Evolutionary conservation across 2,113 vertebrate species (phyloP).

Genomic region (Phyllopteryx taeniolatus): DNA sequence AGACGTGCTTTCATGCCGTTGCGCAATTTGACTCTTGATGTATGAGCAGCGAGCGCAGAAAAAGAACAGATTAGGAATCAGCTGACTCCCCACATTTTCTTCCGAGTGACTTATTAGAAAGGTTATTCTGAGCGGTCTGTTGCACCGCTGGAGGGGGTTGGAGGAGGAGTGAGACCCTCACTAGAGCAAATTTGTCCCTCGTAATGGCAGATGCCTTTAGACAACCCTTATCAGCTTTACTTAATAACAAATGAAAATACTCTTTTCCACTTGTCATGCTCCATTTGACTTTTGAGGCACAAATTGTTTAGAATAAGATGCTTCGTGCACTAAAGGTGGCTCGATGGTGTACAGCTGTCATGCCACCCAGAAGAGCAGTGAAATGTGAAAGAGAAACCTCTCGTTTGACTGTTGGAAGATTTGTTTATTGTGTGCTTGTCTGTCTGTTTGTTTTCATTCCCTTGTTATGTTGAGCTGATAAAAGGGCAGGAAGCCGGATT

Average conservation of each 20-base stretch:
- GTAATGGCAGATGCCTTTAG: constrained; percentile 46
- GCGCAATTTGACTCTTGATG: constrained; percentile 63
- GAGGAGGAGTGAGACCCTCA: constrained; percentile 48
- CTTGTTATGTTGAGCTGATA: constrained; percentile 38
- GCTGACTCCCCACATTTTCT: constrained; percentile 72
- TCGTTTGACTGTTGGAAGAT: constrained; percentile 20
- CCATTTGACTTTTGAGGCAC: constrained; percentile 1
- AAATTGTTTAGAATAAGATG: constrained; percentile 14
- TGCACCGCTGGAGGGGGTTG: constrained; percentile 41
- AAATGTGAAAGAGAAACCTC: constrained; percentile 5
- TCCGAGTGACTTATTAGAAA: constrained; percentile 71
- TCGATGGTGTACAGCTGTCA: background rate
- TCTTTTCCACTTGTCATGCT: constrained; percentile 19
- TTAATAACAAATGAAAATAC: constrained; percentile 36
- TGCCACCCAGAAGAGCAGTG: constrained; percentile 13
- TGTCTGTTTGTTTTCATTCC: constrained; percentile 1
- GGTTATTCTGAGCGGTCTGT: constrained; percentile 57
- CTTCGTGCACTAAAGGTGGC: background rate
- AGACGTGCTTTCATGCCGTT: constrained; percentile 64
- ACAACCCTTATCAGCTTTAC: constrained; percentile 39
- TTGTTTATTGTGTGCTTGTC: constrained; percentile 15
- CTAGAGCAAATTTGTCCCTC: constrained; percentile 44
- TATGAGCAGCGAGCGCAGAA: constrained; percentile 56
- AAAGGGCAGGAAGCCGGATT: constrained; percentile 35
- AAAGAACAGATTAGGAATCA: constrained; percentile 71